Conservation (phyloP, 2,797 vertebrate species). For the Anisognathus igniventris region DNA sequence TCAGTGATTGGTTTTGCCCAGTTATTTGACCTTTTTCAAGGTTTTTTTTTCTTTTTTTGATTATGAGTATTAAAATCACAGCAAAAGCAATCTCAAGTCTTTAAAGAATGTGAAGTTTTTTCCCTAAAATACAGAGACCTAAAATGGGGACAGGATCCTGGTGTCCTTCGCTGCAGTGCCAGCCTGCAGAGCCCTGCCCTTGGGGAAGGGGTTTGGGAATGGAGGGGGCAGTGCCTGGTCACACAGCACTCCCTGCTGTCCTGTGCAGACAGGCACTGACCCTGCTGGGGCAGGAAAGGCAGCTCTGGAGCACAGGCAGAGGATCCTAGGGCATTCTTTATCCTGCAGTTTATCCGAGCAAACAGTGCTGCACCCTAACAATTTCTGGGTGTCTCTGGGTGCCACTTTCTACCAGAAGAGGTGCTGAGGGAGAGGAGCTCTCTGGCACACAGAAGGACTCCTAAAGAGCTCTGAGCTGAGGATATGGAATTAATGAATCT, state of each 20-base stretch:
- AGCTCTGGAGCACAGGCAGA: background rate
- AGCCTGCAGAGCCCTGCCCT: background rate
- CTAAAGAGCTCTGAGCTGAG: background rate
- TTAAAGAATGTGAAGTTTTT: background rate
- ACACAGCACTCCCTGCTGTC: background rate
- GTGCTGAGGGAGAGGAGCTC: background rate
- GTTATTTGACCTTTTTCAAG: background rate
- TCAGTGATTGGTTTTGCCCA: background rate
- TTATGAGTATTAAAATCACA: background rate
- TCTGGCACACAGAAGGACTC: background rate
- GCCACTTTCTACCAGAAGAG: background rate
- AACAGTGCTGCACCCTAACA: background rate
- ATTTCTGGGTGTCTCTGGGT: background rate
- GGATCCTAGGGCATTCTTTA: background rate
- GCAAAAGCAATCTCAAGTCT: background rate
- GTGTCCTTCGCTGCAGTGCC: rapidly evolving
- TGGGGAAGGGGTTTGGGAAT: background rate
- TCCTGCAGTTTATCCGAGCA: background rate
- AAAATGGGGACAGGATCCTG: rapidly evolving
- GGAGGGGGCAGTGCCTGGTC: background rate
- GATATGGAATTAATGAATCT: background rate
- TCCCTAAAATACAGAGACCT: background rate
- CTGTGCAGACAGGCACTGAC: background rate
- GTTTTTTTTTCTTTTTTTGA: background rate
- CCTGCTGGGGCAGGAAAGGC: background rate